phyloP scores from a whole-genome alignment of 1,140 invertebrate genomes.

The Neuroterus valhalla region DNA sequence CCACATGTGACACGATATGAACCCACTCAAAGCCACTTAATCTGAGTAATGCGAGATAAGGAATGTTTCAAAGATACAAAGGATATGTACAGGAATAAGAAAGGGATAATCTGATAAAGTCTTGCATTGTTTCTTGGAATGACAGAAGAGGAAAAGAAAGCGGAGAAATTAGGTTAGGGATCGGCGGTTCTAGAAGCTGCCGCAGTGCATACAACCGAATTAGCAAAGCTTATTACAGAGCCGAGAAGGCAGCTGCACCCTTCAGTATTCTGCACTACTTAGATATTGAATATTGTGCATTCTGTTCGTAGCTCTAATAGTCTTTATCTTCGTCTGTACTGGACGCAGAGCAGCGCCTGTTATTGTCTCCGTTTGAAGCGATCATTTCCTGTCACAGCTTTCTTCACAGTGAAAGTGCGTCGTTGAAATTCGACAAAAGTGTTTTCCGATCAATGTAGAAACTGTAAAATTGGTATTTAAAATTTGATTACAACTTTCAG shows the following conservation, averaged over 20 bases:
- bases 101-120: not conserved
- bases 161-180: slow-evolving; percentile 11
- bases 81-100: too few species aligned
- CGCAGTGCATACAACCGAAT: slow-evolving; percentile 18
- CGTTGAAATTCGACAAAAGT: not conserved
- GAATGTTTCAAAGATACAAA: too few species aligned
- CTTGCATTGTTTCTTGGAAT: slow-evolving; percentile 6
- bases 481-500: too few species aligned
- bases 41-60: too few species aligned
- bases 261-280: slow-evolving; percentile 7
- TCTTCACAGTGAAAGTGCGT: not conserved
- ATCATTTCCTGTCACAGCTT: slow-evolving; percentile 22
- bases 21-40: too few species aligned
- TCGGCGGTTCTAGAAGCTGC: slow-evolving; percentile 11
- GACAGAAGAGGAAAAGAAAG: not conserved
- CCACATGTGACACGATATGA: too few species aligned
- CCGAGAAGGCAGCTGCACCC: slow-evolving; percentile 8
- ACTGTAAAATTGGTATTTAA: not conserved
- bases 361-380: slow-evolving; percentile 6
- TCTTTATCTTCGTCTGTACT: slow-evolving; percentile 1
- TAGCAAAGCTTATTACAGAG: slow-evolving; percentile 9
- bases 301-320: not conserved
- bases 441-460: not conserved
- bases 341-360: not conserved
- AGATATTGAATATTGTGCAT: slow-evolving; percentile 19